phyloP scores from a whole-genome alignment of 2,888 invertebrate genomes.

The Galerucella pusilla region DNA sequence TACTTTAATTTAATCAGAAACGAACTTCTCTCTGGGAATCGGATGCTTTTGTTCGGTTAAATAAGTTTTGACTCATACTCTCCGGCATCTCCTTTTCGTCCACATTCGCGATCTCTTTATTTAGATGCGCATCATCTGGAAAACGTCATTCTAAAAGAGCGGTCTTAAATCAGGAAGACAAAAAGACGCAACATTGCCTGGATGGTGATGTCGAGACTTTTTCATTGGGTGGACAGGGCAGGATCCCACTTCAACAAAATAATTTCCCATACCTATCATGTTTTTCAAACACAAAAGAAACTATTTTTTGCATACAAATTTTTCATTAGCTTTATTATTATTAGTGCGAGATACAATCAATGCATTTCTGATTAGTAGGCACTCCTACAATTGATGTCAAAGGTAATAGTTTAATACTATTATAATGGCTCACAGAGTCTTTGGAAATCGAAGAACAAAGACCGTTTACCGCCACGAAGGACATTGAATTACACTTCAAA shows the following conservation, averaged over 20 bases:
- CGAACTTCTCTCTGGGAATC: slow-evolving; percentile 6
- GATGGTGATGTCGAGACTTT: slow-evolving; percentile 29
- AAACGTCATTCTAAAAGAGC: slow-evolving; percentile 26
- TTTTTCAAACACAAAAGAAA: too few species aligned
- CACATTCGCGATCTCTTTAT: slow-evolving; percentile 26
- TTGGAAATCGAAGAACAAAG: too few species aligned
- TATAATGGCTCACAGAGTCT: too few species aligned
- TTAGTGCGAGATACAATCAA: not conserved
- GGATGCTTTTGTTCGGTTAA: slow-evolving; percentile 13
- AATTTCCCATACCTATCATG: too few species aligned
- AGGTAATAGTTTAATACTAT: too few species aligned
- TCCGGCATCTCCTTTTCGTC: slow-evolving; percentile 19
- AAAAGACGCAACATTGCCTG: slow-evolving; percentile 30
- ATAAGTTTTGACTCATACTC: slow-evolving; percentile 8
- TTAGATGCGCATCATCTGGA: slow-evolving; percentile 31
- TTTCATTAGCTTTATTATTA: not conserved
- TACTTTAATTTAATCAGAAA: slow-evolving; percentile 12
- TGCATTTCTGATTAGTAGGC: not conserved
- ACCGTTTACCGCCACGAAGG: too few species aligned
- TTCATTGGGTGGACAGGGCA: not conserved
- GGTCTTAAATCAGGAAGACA: slow-evolving; percentile 32
- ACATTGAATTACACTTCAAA: too few species aligned
- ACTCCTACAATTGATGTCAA: not conserved
- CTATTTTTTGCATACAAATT: not conserved
- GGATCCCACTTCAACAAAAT: not conserved